A percentile compares a stretch with the other conserved stretches of the same genome.
phyloP scores from a whole-genome alignment of 2,888 invertebrate species.

The Tachina grossa region DNA sequence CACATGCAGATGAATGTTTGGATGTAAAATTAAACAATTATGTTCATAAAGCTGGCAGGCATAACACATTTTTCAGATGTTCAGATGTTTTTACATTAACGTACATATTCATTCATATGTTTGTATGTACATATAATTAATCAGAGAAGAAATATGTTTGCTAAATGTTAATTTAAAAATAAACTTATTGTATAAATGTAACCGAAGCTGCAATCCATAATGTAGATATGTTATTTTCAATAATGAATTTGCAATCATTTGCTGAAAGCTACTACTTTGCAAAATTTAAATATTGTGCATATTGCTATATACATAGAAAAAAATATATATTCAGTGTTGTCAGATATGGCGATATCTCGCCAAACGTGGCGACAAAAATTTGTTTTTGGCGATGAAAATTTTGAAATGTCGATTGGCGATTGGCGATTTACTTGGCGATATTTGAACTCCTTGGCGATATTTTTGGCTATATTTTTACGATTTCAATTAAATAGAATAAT shows the following conservation, averaged over 20 bases:
- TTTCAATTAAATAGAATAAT: too few species aligned
- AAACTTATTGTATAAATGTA: neutral
- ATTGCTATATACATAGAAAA: neutral
- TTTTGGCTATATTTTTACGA: too few species aligned
- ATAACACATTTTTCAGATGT: too few species aligned
- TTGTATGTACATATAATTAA: neutral
- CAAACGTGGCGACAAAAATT: too few species aligned
- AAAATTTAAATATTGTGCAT: neutral
- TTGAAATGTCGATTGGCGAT: too few species aligned
- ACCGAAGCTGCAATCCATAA: too few species aligned
- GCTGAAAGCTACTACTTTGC: neutral
- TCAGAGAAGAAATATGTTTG: constrained; percentile 15
- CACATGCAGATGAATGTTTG: neutral
- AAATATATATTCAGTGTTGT: too few species aligned
- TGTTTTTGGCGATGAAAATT: too few species aligned
- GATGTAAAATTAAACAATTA: constrained; percentile 12
- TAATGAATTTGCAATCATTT: neutral
- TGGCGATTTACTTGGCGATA: too few species aligned
- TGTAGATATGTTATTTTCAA: neutral
- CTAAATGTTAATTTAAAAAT: neutral
- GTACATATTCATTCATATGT: neutral
- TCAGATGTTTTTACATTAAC: neutral
- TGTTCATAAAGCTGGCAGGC: neutral
- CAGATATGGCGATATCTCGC: too few species aligned
- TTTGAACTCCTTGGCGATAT: too few species aligned